phyloP scores from a whole-genome alignment of 2,797 vertebrate genomes.

The Sebastes kiyomatsui region DNA sequence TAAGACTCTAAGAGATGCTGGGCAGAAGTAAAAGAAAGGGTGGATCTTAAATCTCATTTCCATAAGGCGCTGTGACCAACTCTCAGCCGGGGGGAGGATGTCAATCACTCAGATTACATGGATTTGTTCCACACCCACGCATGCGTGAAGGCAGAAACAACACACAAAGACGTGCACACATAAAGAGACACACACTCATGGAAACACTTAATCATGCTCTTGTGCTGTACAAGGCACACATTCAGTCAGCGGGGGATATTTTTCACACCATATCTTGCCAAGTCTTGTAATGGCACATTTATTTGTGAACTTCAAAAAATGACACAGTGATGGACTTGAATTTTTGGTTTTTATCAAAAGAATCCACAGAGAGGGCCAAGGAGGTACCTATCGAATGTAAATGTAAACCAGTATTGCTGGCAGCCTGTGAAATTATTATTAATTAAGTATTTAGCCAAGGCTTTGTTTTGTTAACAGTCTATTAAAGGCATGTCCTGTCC shows the following conservation, averaged over 20 bases:
- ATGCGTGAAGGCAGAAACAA: constrained; percentile 40
- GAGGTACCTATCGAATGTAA: neutral
- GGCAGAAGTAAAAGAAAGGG: constrained; percentile 32
- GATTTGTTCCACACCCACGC: constrained; percentile 69
- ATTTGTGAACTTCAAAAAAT: constrained; percentile 47
- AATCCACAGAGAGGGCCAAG: neutral
- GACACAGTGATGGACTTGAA: constrained; percentile 14
- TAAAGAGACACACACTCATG: constrained; percentile 48
- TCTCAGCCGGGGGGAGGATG: constrained; percentile 57
- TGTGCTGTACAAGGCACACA: constrained; percentile 44
- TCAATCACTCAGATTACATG: constrained; percentile 77
- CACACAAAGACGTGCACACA: constrained; percentile 39
- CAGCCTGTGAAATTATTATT: neutral
- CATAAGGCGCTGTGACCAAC: constrained; percentile 57
- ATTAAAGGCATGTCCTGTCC: neutral
- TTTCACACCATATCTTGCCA: constrained; percentile 56
- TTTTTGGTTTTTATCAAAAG: constrained; percentile 23
- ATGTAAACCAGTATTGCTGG: neutral
- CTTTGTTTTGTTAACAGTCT: constrained; percentile 19
- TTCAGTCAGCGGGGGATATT: constrained; percentile 50
- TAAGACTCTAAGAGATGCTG: constrained; percentile 1
- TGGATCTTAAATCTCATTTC: constrained; percentile 48
- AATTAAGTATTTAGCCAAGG: neutral
- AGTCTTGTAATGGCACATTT: constrained; percentile 52
- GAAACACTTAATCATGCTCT: constrained; percentile 60